Evolutionary conservation across 2,113 vertebrate species (phyloP).

Genomic region (Sinocyclocheilus maitianheensis): DNA sequence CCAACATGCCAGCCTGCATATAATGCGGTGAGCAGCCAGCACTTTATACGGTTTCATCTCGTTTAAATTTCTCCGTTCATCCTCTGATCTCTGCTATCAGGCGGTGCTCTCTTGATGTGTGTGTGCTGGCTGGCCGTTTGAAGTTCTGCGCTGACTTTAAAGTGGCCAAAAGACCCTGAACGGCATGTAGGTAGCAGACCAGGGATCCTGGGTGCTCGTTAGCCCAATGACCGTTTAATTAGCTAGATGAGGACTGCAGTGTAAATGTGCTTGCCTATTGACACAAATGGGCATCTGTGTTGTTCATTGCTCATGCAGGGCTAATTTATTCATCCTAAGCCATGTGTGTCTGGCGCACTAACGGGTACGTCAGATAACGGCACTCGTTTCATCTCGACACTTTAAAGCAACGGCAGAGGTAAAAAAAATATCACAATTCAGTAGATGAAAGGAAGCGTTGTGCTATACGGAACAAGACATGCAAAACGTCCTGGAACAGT

Average conservation of each 20-base stretch:
- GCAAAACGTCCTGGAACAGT: conserved; percentile 24
- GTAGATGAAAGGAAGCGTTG: conserved; percentile 35
- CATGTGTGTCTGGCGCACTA: conserved; percentile 17
- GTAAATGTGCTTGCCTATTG: conserved; percentile 25
- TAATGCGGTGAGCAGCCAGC: neutral
- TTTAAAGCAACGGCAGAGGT: conserved; percentile 25
- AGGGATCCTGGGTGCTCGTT: conserved; percentile 10
- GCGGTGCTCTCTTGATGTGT: conserved; percentile 45
- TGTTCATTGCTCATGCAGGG: neutral
- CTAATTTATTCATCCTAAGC: conserved; percentile 23
- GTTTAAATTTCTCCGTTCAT: conserved; percentile 66
- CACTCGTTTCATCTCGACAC: conserved; percentile 22
- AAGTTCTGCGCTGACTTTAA: conserved; percentile 51
- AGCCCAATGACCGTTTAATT: conserved; percentile 44
- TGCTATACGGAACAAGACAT: conserved; percentile 11
- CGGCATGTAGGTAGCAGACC: conserved; percentile 24
- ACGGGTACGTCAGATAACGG: conserved; percentile 9
- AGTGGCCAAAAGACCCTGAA: conserved; percentile 31
- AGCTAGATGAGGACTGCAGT: conserved; percentile 31
- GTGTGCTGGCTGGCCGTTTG: conserved; percentile 39
- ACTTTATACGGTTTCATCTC: conserved; percentile 56
- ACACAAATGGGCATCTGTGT: conserved; percentile 36
- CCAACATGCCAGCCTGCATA: conserved; percentile 9
- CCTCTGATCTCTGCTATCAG: conserved; percentile 59
- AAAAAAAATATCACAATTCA: conserved; percentile 2